phyloP scores from a whole-genome alignment of 2,888 invertebrate genomes.

The Calameuta pallipes region DNA sequence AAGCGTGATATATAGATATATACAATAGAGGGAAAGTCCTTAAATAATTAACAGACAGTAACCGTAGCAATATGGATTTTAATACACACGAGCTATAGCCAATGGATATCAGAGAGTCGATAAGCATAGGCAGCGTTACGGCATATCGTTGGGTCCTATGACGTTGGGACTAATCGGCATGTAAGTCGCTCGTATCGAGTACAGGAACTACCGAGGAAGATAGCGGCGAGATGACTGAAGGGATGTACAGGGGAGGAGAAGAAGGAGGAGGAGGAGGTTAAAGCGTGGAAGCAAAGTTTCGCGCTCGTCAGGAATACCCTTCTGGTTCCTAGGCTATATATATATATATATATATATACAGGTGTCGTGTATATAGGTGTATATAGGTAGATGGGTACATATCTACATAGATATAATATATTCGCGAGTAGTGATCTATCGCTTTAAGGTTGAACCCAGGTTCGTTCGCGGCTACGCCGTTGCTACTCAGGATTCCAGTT shows the following conservation, averaged over 20 bases:
- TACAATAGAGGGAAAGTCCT: neutral
- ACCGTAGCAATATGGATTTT: neutral
- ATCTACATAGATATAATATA: neutral
- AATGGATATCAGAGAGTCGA: neutral
- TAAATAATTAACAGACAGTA: neutral
- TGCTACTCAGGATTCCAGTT: conserved; percentile 67
- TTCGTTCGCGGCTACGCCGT: conserved; percentile 64
- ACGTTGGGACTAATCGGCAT: neutral
- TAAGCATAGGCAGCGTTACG: neutral
- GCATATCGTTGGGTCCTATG: neutral
- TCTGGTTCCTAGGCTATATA: neutral
- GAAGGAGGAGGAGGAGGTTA: neutral
- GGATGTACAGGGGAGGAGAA: no score
- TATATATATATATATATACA: neutral
- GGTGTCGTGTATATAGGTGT: neutral
- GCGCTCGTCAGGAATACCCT: neutral
- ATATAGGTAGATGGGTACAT: neutral
- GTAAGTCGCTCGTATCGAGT: neutral
- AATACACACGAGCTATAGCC: neutral
- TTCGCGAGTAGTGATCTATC: conserved; percentile 58
- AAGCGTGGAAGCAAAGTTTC: neutral
- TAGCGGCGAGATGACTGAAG: neutral
- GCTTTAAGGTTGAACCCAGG: conserved; percentile 64
- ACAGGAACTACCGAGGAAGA: neutral
- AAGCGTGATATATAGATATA: neutral